Evolutionary conservation across 2,113 vertebrate genomes (phyloP), one percentile per base, ranked within the genome.

Genomic region (Callocephalon fimbriatum): DNA sequence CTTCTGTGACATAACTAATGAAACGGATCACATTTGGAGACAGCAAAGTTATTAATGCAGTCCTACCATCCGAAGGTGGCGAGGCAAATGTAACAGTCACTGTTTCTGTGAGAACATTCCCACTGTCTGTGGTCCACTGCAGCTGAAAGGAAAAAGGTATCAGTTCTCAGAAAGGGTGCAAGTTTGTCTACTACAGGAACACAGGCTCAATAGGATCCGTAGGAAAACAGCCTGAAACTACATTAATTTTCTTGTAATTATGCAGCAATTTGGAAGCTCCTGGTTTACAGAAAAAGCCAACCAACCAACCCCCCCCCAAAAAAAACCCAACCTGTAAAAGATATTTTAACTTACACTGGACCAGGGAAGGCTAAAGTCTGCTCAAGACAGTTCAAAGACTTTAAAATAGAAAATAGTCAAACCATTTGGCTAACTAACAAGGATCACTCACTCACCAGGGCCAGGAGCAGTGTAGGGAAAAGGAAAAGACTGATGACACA

Each of bases 71-170:
- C 31, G 95, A 71, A 51, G 95, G 65, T 63, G 97, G 79, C 7
- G 98, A 97, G 45, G 98, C 98, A 97, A 99, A 98, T 0, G 98
- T 98, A 95, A 99, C 98, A 62, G 98, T 98, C 90, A 99, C 98
- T 61, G 98, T 98, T 95, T 99, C 98, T 80, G 98, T 98, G 73
- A 98, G 98, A 96, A 98, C 74, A 96, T 97, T 98, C 70, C 98
- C 98, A 86, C 93, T 97, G 42, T 98, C 98, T 86, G 97, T 95
- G 44, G 98, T 98, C 98, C 98, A 99, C 8, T 99, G 98, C 65
- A 98, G 94, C 98, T 98, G 96, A 88, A 98, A 98, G 67, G 51
- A 91, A 63, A 94, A 91, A 96, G 13, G 95, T 59, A 15, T 88
- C 81, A 86, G 70, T 88, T 61, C 38, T 95, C 59, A 97, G 44